Evolutionary conservation across 92 coral and sea anemone species (phyloP), one percentile per base, ranked within the genome.

Genomic region (Hydrozoanthus gracilis): DNA sequence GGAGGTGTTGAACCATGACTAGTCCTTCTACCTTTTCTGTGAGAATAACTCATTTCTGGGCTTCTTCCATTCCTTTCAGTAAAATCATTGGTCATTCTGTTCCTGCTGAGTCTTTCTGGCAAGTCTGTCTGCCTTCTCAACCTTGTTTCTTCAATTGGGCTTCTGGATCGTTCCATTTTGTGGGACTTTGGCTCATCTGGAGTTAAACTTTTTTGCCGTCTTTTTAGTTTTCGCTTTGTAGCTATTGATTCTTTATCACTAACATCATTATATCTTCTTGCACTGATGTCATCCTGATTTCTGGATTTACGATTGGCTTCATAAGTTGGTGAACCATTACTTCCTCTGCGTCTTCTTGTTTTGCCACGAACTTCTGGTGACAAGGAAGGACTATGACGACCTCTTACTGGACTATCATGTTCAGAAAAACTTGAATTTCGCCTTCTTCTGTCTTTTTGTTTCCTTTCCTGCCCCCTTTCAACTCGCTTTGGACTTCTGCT

Each of bases 391-490:
- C 16, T 77, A 13, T 52, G 82, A 4, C 66, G 82, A n/a, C 60
- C 44, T 60, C 82, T 77, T 35, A 56, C 16, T 39, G 82, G 66
- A 48, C 68, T 77, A 7, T 78, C 71, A 8, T 13, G 44, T 55
- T 55, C 82, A 54, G 82, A 77, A 27, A 35, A 68, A 56, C 52
- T 55, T 5, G 62, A 64, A 70, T 74, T 65, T 16, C 13, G 73
- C 75, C 85, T 48, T 49, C 74, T 65, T 39, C 73, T 80, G 60
- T 80, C 75, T 66, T 60, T 80, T 3, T 16, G 72, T 45, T 17
- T 64, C 51, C 20, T 80, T 15, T 9, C 35, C 14, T 12, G 61
- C 10, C 39, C 60, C 54, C 49, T 65, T 65, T 80, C 85, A 44
- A 48, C 73, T 35, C 35, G 45, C 54, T 6, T 0, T 12, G 73